phyloP scores from a whole-genome alignment of 2,888 invertebrate species.

The Serripes groenlandicus region DNA sequence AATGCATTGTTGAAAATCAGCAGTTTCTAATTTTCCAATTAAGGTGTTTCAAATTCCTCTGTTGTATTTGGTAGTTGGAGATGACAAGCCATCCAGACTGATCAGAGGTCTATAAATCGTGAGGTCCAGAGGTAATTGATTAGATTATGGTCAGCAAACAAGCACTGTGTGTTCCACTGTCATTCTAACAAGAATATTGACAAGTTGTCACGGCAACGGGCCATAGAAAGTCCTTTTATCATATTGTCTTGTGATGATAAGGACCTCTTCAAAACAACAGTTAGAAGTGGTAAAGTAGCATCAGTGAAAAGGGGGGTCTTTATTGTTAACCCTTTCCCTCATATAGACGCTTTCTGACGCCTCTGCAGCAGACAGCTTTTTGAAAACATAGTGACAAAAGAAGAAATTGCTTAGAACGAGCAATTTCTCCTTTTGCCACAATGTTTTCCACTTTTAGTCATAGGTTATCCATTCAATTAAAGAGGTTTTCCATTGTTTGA shows the following conservation, averaged over 20 bases:
- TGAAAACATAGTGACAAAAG: too few species aligned
- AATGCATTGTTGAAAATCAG: neutral
- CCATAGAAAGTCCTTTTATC: neutral
- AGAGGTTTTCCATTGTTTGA: too few species aligned
- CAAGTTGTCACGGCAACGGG: constrained; percentile 16
- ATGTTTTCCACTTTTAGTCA: too few species aligned
- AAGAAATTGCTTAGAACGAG: too few species aligned
- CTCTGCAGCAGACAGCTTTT: too few species aligned
- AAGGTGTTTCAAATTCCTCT: neutral
- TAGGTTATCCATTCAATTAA: too few species aligned
- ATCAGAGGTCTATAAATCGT: neutral
- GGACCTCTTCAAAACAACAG: neutral
- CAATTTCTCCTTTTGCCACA: too few species aligned
- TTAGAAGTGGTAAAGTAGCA: too few species aligned
- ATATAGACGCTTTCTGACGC: too few species aligned
- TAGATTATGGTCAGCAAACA: constrained; percentile 11
- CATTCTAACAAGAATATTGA: constrained; percentile 19
- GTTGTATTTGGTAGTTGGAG: neutral
- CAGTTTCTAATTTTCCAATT: neutral
- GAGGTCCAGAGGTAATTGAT: constrained; percentile 5
- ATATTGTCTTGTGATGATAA: neutral
- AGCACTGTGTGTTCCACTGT: neutral
- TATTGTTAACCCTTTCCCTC: too few species aligned
- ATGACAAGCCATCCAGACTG: neutral
- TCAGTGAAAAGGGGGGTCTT: too few species aligned